Conservation (phyloP, 1,140 invertebrate genomes). For the Neodiprion fabricii region DNA sequence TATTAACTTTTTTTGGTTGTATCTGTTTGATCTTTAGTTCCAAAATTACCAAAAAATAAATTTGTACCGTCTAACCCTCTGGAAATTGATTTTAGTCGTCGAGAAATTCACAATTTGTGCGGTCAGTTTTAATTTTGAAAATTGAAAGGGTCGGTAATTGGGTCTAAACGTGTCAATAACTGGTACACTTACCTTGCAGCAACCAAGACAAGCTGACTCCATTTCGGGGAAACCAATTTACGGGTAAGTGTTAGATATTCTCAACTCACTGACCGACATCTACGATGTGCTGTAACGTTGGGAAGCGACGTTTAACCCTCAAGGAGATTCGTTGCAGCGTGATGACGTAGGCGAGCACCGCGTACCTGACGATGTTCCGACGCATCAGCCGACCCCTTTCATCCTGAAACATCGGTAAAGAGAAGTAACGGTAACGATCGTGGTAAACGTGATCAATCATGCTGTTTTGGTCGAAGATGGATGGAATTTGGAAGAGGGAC, state of each 20-base stretch:
- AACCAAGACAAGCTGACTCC: too few relatives aligned
- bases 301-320: slow-evolving; percentile 87
- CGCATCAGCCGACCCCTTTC: slow-evolving; percentile 85
- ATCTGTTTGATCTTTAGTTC: too few relatives aligned
- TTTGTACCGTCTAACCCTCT: too few relatives aligned
- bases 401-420: slow-evolving; percentile 67
- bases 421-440: background rate
- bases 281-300: slow-evolving; percentile 88
- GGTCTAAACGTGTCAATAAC: too few relatives aligned
- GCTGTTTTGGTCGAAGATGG: slow-evolving; percentile 11
- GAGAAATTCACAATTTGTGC: too few relatives aligned
- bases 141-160: too few relatives aligned
- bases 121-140: too few relatives aligned
- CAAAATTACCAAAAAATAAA: too few relatives aligned
- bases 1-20: too few relatives aligned
- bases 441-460: slow-evolving; percentile 16
- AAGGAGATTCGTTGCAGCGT: slow-evolving; percentile 86
- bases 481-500: slow-evolving; percentile 10
- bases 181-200: too few relatives aligned
- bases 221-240: too few relatives aligned
- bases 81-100: too few relatives aligned
- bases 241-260: slow-evolving; percentile 18
- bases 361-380: slow-evolving; percentile 89
- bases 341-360: slow-evolving; percentile 87
- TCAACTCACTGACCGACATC: slow-evolving; percentile 77